These are phyloP conservation scores for Macaca mulatta DNA, from an alignment of 2,113 vertebrate genomes.

Conservation along the genomic window DNA sequence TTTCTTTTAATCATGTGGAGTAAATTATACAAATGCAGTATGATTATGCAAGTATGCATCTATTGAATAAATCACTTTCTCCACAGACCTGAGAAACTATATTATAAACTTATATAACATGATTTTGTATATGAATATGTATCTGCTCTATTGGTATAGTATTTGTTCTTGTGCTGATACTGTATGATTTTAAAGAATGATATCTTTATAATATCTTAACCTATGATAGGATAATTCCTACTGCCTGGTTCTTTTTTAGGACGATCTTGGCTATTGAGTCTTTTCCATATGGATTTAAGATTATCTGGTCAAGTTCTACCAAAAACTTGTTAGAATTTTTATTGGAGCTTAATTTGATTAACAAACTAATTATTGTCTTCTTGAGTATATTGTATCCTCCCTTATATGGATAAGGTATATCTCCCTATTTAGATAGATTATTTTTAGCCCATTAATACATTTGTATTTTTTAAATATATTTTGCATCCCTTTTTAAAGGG, in stretches of 20 bases:
- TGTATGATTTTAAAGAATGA: not conserved
- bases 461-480: not conserved
- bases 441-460: not conserved
- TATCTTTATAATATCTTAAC: not conserved
- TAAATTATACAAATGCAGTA: not conserved
- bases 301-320: not conserved
- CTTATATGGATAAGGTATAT: not conserved
- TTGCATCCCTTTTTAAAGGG: not conserved
- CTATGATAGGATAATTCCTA: not conserved
- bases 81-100: not conserved
- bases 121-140: not conserved
- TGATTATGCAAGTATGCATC: not conserved
- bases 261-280: not conserved
- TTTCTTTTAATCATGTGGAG: not conserved
- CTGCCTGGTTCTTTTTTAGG: not conserved
- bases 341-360: not conserved
- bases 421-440: not conserved
- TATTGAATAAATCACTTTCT: not conserved
- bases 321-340: not conserved
- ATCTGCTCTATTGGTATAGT: not conserved
- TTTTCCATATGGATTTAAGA: not conserved
- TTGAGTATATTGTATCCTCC: not conserved
- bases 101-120: not conserved
- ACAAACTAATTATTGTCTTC: not conserved
- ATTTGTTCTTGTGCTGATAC: not conserved